phyloP scores from a whole-genome alignment of 1,140 invertebrate genomes.

The Cyphomyrmex costatus region DNA sequence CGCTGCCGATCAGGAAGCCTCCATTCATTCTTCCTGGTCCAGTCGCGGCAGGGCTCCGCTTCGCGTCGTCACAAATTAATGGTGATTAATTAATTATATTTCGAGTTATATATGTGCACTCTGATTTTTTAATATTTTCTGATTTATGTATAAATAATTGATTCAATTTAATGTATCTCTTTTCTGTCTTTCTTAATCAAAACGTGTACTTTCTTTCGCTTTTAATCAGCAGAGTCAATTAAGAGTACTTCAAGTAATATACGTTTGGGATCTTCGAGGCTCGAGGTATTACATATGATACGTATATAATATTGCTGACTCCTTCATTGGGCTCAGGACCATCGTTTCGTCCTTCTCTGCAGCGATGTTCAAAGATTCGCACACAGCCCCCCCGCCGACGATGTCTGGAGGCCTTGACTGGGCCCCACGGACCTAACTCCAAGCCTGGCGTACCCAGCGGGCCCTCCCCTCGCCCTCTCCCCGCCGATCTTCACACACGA shows the following conservation, averaged over 20 bases:
- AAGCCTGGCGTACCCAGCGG: conserved; percentile 53
- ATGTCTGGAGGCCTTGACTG: conserved; percentile 82
- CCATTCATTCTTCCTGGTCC: background rate
- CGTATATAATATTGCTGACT: conserved; percentile 15
- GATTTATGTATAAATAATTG: conserved; percentile 8
- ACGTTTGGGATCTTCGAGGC: background rate
- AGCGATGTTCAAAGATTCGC: conserved; percentile 75
- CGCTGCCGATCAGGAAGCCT: background rate
- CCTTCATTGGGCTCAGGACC: conserved; percentile 47
- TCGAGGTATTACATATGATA: conserved; percentile 30
- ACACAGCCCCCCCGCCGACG: conserved; percentile 58
- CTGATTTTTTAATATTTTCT: background rate
- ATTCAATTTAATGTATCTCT: background rate
- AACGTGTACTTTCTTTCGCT: background rate
- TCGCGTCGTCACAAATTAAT: conserved; percentile 11
- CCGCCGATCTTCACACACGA: conserved; percentile 14
- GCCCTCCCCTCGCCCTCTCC: conserved; percentile 18
- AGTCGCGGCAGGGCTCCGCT: background rate
- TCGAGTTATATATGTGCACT: no score
- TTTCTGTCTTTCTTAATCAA: background rate
- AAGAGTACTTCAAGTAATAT: conserved; percentile 4
- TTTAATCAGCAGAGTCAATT: conserved; percentile 14
- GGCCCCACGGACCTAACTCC: conserved; percentile 65
- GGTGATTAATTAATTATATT: conserved; percentile 43
- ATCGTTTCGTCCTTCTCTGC: conserved; percentile 64